These are phyloP conservation scores for Pachydiplax longipennis DNA, from an alignment of 2,888 invertebrate species.

Conservation along the genomic window DNA sequence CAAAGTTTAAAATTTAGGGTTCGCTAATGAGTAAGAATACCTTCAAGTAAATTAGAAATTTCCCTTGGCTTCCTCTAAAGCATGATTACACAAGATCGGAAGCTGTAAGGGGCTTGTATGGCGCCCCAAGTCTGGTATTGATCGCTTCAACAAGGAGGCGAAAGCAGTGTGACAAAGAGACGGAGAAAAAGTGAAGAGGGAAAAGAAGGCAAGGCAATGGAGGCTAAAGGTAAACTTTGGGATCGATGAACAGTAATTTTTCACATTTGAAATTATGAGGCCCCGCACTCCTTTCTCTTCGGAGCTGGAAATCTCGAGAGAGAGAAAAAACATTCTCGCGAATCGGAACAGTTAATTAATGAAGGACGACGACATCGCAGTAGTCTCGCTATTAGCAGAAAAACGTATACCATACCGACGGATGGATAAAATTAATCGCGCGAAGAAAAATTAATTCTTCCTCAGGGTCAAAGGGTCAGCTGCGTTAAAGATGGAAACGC, in stretches of 20 bases:
- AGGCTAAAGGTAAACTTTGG: constrained; percentile 11
- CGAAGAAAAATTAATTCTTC: too few species aligned
- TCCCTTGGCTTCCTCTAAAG: background rate
- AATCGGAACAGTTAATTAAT: too few species aligned
- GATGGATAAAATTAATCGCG: too few species aligned
- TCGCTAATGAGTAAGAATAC: background rate
- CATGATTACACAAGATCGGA: constrained; percentile 35
- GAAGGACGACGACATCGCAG: too few species aligned
- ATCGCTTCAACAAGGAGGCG: background rate
- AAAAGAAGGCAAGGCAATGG: background rate
- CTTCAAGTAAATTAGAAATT: background rate
- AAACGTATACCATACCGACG: too few species aligned
- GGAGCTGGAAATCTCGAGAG: too few species aligned
- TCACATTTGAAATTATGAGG: background rate
- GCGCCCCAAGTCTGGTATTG: constrained; percentile 4
- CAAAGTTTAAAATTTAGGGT: background rate
- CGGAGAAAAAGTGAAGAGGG: background rate
- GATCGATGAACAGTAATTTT: background rate
- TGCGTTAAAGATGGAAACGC: too few species aligned
- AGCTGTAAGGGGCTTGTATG: constrained; percentile 12
- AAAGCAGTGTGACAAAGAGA: background rate
- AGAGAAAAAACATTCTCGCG: too few species aligned
- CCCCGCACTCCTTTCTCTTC: background rate
- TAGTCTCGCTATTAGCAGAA: too few species aligned
- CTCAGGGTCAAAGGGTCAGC: too few species aligned